Evolutionary conservation across 2,113 vertebrate species (phyloP).

Genomic region (Vicugna pacos): DNA sequence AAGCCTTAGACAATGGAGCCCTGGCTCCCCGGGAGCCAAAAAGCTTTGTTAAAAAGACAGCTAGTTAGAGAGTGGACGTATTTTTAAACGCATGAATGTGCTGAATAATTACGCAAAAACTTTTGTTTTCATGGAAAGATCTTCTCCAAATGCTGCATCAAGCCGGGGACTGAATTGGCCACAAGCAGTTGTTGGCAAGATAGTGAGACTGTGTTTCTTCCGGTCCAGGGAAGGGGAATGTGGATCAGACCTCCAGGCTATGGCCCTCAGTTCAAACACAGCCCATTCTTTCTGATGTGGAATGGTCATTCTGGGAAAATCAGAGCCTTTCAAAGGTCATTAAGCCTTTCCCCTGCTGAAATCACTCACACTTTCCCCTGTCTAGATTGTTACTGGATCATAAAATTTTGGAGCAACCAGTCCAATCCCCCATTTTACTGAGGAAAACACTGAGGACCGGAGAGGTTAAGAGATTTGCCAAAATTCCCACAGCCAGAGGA

Average conservation of each 20-base stretch:
- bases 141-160: constrained; percentile 68
- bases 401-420: not conserved
- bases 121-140: constrained; percentile 68
- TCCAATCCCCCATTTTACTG: not conserved
- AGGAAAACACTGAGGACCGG: not conserved
- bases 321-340: constrained; percentile 37
- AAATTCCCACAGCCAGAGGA: not conserved
- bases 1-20: constrained; percentile 51
- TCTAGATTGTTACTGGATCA: not conserved
- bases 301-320: constrained; percentile 11
- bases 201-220: constrained; percentile 61
- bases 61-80: constrained; percentile 72
- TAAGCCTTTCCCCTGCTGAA: not conserved
- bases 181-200: constrained; percentile 69
- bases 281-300: not conserved
- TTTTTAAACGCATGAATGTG: constrained; percentile 76
- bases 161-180: constrained; percentile 60
- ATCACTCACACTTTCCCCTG: not conserved
- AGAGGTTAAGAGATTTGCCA: not conserved
- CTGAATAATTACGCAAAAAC: constrained; percentile 79
- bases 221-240: constrained; percentile 49
- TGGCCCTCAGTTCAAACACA: not conserved
- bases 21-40: not conserved
- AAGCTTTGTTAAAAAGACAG: constrained; percentile 71
- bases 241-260: constrained; percentile 23